Base-by-base conservation (phyloP, 23 tunicate species). In the Botrylloides violaceus region DNA sequence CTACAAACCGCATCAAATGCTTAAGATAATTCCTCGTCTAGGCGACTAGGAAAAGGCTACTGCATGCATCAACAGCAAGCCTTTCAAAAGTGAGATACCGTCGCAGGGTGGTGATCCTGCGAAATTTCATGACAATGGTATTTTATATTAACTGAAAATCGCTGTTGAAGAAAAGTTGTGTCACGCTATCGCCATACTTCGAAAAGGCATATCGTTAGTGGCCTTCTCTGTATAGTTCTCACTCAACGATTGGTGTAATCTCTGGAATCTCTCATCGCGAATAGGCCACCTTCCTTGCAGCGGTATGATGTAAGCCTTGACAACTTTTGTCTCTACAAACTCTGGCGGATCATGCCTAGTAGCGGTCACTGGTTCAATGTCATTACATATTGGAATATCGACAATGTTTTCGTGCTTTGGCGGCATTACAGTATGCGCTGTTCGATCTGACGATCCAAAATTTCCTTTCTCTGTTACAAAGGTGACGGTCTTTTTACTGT, bases 201-300 rank as follows among this genome's bases (percentile, higher is more conserved):
- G 53, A 15, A 43, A 43, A 9, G 53, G 12, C 9, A 43, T 43
- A 43, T 2, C 78, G 33, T 76, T 83, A 9, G 29, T 7, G 20
- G 4, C 34, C 33, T 31, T 63, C 29, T 3, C 33, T 4, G 82
- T 77, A 49, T 79, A 79, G 36, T 68, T 85, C 9, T 79, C 80
- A 59, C 94, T 49, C 28, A 85, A 60, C 2, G 79, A 49, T 59
- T 66, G 81, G 37, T 80, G 79, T 55, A 85, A 49, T 21, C 64
- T 68, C n/a, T 34, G 23, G 43, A 66, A 85, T 3, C 94, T 62
- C 2, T 34, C 23, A 56, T 85, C 94, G 21, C 64, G 18, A 33
- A 85, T 59, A 18, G 94, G 94, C 94, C 94, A 85, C 39, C 55
- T 25, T 21, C 72, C 61, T 18, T 59, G 49, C 32, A 60, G 58